A percentile compares a stretch with the other conserved stretches of the same genome.
Evolutionary conservation across 2,113 vertebrate genomes (phyloP).

Genomic region (Hippocampus abdominalis): DNA sequence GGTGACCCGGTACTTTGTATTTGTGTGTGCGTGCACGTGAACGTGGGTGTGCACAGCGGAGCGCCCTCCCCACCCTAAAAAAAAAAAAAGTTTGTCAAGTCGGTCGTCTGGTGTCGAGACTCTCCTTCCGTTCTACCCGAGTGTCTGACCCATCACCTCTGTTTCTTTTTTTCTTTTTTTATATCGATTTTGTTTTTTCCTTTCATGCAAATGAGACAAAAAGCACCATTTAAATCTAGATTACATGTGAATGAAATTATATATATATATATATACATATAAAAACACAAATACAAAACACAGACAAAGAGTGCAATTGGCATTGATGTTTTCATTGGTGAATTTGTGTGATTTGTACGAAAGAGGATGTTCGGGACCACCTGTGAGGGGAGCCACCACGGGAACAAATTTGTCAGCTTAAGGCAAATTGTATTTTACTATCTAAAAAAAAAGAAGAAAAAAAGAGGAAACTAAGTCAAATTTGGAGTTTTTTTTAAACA

Average conservation of each 20-base stretch:
- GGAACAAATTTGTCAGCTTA: neutral
- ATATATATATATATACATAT: neutral
- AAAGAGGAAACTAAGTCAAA: too few species aligned
- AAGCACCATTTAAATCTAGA: neutral
- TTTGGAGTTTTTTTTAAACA: too few species aligned
- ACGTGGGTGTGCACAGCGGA: neutral
- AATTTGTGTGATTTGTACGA: neutral
- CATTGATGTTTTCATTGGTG: conserved; percentile 11
- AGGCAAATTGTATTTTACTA: neutral
- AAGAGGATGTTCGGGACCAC: neutral
- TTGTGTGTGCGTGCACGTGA: conserved; percentile 13
- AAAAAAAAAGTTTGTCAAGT: neutral
- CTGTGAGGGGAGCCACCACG: too few species aligned
- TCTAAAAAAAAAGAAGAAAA: too few species aligned
- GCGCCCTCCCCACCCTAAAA: neutral
- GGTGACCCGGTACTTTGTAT: conserved; percentile 55
- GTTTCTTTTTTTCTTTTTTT: neutral
- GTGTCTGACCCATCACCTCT: neutral
- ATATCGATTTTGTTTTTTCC: neutral
- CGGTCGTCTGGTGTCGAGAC: neutral
- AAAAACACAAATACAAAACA: conserved; percentile 17
- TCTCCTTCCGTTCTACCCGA: neutral
- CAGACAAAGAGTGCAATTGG: conserved; percentile 37
- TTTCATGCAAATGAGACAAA: neutral
- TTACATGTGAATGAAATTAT: neutral